Conservation (phyloP, 2,797 vertebrate genomes). For the Acanthis flammea region DNA sequence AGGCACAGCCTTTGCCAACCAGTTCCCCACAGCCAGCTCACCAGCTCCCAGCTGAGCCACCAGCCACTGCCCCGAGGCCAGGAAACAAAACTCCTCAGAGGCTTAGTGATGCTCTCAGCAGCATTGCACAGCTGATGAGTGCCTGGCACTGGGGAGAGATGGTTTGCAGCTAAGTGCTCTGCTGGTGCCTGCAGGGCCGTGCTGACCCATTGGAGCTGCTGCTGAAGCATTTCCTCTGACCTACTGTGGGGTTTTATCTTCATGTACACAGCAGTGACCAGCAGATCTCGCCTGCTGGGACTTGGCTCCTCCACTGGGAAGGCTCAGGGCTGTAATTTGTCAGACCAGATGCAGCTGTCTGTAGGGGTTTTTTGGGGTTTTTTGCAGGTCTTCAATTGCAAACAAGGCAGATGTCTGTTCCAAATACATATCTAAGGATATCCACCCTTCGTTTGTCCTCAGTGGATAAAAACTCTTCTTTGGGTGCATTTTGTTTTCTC, state of each 20-base stretch:
- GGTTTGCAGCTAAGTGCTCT: background rate
- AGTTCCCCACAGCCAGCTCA: background rate
- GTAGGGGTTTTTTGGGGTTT: fast-evolving
- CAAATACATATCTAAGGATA: background rate
- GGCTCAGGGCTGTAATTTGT: background rate
- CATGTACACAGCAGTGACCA: fast-evolving
- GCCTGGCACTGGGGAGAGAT: background rate
- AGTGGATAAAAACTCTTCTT: background rate
- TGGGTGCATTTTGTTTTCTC: background rate
- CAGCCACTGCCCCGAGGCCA: fast-evolving
- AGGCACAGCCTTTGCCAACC: background rate
- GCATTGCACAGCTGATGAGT: background rate
- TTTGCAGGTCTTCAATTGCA: background rate
- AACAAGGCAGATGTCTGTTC: background rate
- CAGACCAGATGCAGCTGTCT: background rate
- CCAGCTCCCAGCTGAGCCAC: background rate
- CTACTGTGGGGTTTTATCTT: background rate
- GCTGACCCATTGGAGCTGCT: background rate
- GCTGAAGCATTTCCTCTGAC: background rate
- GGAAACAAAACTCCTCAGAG: background rate
- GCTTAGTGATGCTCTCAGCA: background rate
- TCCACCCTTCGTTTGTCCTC: background rate
- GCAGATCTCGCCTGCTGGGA: background rate
- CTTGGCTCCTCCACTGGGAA: background rate
- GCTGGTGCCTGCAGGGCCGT: background rate